Base-by-base conservation (phyloP, 2,888 invertebrate genomes). In the Thelaira solivaga region DNA sequence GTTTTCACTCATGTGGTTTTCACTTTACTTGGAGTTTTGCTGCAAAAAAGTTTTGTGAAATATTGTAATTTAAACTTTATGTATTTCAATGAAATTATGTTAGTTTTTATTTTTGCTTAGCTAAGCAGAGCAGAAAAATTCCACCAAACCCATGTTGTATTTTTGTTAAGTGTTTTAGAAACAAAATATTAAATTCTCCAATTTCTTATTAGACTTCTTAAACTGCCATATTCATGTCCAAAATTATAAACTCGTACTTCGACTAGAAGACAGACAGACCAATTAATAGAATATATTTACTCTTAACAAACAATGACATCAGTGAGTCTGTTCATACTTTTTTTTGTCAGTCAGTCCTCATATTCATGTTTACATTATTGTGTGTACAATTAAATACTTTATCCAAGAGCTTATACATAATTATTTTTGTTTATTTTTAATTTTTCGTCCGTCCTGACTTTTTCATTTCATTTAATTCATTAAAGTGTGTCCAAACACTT, bases 101-200 rank as follows among this genome's bases (percentile, higher is more conserved):
- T 41, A n/a, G 24, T 45, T 29, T 18, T n/a, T 10, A 29, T 45
- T 20, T 43, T 16, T 34, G 80, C 80, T 73, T 51, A 65, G 79
- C 80, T 82, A 81, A 82, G 81, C 82, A 81, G 82, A 82, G 82
- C 82, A 81, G 77, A 65, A 74, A 67, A 49, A 29, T 65, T 73
- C 18, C 20, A 18, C 24, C 36, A 22, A 73, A 77, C 64, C 59
- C 77, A 78, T 69, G 74, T 69, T 69, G 41, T 61, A 47, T 47
- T 45, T 34, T 51, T 55, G 26, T 51, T 39, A 41, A 20, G n/a
- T 72, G 22, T 47, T 26, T 47, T 39, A 26, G 34, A 13, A 39
- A 16, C 16, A 6, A 39, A 39, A 39, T 5, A 39, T 39, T 1
- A 13, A 39, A 13, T 39, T 20, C 47, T 47, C 24, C 24, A 13